Percentiles rank a stretch among this genome's conserved stretches.
Conservation (phyloP, 2,888 invertebrate genomes). For the Tanaodytes sp. region DNA sequence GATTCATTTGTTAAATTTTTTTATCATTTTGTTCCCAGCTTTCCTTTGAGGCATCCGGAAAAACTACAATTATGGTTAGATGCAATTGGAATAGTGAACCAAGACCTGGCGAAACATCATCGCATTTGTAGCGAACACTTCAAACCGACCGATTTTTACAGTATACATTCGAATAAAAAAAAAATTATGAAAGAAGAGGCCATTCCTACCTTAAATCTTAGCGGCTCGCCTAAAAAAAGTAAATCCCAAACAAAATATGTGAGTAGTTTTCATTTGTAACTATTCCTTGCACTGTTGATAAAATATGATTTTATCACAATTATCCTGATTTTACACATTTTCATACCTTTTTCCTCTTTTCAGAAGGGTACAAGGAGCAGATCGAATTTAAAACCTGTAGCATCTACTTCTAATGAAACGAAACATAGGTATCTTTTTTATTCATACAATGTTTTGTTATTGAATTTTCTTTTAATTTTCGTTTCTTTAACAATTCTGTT, state of each 20-base stretch:
- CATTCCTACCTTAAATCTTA: slow-evolving; percentile 34
- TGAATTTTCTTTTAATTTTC: too few species aligned
- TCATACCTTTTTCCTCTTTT: slow-evolving; percentile 1
- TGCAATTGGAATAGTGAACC: slow-evolving; percentile 36
- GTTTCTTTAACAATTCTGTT: too few species aligned
- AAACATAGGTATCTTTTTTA: slow-evolving; percentile 16
- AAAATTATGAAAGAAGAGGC: slow-evolving; percentile 46
- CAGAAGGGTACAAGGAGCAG: slow-evolving; percentile 8
- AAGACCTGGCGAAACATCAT: slow-evolving; percentile 38
- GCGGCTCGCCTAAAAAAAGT: slow-evolving; percentile 7
- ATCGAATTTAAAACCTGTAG: slow-evolving; percentile 10
- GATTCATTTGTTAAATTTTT: too few species aligned
- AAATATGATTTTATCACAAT: too few species aligned
- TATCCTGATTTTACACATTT: too few species aligned
- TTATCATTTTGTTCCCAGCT: too few species aligned
- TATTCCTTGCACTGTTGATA: neutral
- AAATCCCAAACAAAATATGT: slow-evolving; percentile 26
- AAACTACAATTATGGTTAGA: slow-evolving; percentile 43
- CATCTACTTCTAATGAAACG: slow-evolving; percentile 17
- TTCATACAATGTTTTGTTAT: too few species aligned
- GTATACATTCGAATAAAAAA: slow-evolving; percentile 45
- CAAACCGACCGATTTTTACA: slow-evolving; percentile 45
- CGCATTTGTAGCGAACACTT: slow-evolving; percentile 46
- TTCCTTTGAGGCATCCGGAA: slow-evolving; percentile 38
- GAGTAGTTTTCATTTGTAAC: slow-evolving; percentile 22